Percentiles rank a stretch among this genome's conserved stretches.
phyloP scores from a whole-genome alignment of 2,113 vertebrate genomes.

The Tamias sibiricus region DNA sequence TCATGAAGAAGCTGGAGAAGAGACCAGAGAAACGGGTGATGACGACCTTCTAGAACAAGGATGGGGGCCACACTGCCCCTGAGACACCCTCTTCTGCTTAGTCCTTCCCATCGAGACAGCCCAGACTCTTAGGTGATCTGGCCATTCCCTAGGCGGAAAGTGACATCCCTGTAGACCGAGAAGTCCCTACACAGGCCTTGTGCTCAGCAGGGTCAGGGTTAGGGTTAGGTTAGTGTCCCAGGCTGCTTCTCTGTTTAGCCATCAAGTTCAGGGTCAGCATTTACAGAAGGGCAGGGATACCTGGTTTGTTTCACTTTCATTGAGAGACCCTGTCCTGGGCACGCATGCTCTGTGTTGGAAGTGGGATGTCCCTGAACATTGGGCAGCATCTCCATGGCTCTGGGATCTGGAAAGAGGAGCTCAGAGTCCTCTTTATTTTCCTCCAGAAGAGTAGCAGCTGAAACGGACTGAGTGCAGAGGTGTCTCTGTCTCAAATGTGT shows the following conservation, averaged over 20 bases:
- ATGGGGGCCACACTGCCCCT: background rate
- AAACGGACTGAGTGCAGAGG: no score
- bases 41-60: background rate
- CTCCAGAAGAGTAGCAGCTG: background rate
- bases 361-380: background rate
- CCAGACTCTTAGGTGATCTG: background rate
- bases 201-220: background rate
- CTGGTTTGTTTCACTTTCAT: background rate
- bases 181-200: background rate
- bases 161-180: background rate
- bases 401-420: background rate
- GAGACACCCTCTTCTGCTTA: background rate
- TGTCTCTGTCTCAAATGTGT: no score
- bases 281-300: background rate
- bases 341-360: background rate
- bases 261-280: background rate
- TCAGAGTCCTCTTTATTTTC: background rate
- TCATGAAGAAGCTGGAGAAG: conserved; percentile 95
- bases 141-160: background rate
- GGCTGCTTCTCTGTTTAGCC: background rate
- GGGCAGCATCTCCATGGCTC: background rate
- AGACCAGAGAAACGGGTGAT: conserved; percentile 39
- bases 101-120: background rate
- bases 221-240: no score
- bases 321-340: background rate